Evolutionary conservation across 2,888 invertebrate species (phyloP).

Genomic region (Parnassius mnemosyne): DNA sequence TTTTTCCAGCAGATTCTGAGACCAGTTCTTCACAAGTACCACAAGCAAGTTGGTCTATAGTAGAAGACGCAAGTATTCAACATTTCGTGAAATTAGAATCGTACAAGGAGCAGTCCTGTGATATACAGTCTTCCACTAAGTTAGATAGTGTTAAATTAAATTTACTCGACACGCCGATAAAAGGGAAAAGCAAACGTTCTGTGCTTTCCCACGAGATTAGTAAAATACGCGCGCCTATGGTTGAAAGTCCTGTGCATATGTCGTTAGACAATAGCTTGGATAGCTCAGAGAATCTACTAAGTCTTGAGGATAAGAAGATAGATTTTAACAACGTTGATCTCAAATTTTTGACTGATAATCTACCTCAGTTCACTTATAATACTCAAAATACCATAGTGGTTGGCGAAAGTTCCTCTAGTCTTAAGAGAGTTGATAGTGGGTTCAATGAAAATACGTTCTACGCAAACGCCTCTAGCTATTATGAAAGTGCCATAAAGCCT

Average conservation of each 20-base stretch:
- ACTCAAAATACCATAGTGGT: constrained; percentile 47
- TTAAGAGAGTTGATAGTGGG: constrained; percentile 70
- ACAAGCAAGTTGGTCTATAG: constrained; percentile 55
- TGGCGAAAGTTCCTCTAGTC: constrained; percentile 55
- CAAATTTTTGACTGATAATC: constrained; percentile 70
- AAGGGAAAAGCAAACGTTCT: constrained; percentile 53
- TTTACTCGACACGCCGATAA: constrained; percentile 60
- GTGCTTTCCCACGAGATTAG: constrained; percentile 63
- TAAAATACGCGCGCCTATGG: constrained; percentile 59
- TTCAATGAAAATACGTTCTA: constrained; percentile 71
- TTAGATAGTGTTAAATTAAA: constrained; percentile 39
- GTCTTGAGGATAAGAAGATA: constrained; percentile 67
- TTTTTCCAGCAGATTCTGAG: constrained; percentile 56
- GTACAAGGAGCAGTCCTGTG: constrained; percentile 36
- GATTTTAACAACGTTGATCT: constrained; percentile 73
- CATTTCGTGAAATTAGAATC: constrained; percentile 50
- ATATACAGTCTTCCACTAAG: constrained; percentile 51
- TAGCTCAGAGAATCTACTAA: constrained; percentile 56
- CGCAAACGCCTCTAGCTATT: constrained; percentile 69
- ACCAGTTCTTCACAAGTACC: constrained; percentile 41
- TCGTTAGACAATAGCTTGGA: constrained; percentile 70
- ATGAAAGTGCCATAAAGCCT: constrained; percentile 76
- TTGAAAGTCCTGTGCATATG: constrained; percentile 58
- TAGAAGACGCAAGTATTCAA: constrained; percentile 53
- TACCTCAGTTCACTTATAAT: constrained; percentile 54